Percentiles rank a stretch among this genome's conserved stretches.
Conservation (phyloP, 2,797 vertebrate species). For the Poeciliopsis paucimaculata region DNA sequence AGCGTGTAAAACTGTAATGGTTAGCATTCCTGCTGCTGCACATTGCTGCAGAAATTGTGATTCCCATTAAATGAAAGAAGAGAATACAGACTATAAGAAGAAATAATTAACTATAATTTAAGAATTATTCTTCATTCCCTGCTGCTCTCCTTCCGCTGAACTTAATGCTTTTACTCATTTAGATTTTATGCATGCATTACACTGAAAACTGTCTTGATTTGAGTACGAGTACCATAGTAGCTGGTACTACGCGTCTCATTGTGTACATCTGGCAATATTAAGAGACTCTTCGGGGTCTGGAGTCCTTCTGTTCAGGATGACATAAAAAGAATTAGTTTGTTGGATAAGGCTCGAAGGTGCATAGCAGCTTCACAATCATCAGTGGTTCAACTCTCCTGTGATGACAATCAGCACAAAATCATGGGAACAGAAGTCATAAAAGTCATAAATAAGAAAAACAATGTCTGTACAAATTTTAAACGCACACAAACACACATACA, state of each 20-base stretch:
- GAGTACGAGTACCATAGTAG: slow-evolving; percentile 41
- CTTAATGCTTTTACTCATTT: slow-evolving; percentile 44
- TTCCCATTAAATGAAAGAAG: slow-evolving; percentile 23
- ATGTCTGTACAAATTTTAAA: slow-evolving; percentile 30
- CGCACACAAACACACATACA: slow-evolving; percentile 37
- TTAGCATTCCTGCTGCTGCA: slow-evolving; percentile 17
- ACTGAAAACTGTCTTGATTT: slow-evolving; percentile 32
- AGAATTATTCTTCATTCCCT: slow-evolving; percentile 28
- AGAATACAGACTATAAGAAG: slow-evolving; percentile 18
- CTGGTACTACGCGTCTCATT: slow-evolving; percentile 25
- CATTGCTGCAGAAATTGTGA: slow-evolving; percentile 5
- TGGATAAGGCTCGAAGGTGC: slow-evolving; percentile 71
- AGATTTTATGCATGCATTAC: slow-evolving; percentile 55
- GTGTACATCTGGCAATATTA: slow-evolving; percentile 61
- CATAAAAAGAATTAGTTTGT: slow-evolving; percentile 41
- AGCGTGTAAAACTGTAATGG: slow-evolving; percentile 5
- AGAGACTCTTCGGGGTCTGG: slow-evolving; percentile 37
- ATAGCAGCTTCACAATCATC: slow-evolving; percentile 47
- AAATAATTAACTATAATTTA: slow-evolving; percentile 24
- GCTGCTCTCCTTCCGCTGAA: slow-evolving; percentile 15
- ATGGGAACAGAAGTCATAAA: slow-evolving; percentile 50
- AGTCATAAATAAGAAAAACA: slow-evolving; percentile 69
- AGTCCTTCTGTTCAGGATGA: slow-evolving; percentile 38
- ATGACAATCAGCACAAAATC: slow-evolving; percentile 28
- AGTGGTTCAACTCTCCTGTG: slow-evolving; percentile 41